Base-by-base conservation (phyloP, 2,888 invertebrate genomes). In the Rotaria magnacalcarata region DNA sequence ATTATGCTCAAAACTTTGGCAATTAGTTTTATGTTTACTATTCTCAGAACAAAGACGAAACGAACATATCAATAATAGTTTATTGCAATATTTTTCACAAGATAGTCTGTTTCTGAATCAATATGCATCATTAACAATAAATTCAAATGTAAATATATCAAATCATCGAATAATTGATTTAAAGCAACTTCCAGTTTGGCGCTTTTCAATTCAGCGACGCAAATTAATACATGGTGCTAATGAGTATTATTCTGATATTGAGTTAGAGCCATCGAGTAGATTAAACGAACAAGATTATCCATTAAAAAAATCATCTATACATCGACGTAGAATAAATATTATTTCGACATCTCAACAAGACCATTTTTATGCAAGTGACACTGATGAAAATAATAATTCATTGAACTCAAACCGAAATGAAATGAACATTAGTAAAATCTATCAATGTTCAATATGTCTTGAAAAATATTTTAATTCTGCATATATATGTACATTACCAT, bases 361-460 rank as follows among this genome's bases (percentile, higher is more conserved):
- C 11, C 24, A 80, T 47, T 80, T 43, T 80, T 80, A 80, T 47
- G 47, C 80, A 80, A 80, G 80, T 47, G 80, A 80, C 47, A 4
- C 80, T 11, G 80, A 80, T 80, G 80, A 80, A 47, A 80, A 80
- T 80, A 80, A 80, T 47, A 80, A 80, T 80, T 47, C 43, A 3
- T n/a, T 43, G 1, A 41, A 67, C 19, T 67, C 67, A 67, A 7
- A 34, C 7, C 7, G 4, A 3, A 19, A 11, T 16, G 19, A 67
- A 16, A 7, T 67, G 67, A 67, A 67, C 14, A 80, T 10, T 11
- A 80, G 80, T 80, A 2, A n/a, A 80, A 80, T 80, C 3, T 80
- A 80, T 80, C 80, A 80, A 80, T 80, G 80, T 80, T 80, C 80
- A 47, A 80, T 80, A 43, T 80, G 80, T 47, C n/a, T 80, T 21